phyloP scores from a whole-genome alignment of 2,113 vertebrate genomes.

The Recurvirostra avosetta region DNA sequence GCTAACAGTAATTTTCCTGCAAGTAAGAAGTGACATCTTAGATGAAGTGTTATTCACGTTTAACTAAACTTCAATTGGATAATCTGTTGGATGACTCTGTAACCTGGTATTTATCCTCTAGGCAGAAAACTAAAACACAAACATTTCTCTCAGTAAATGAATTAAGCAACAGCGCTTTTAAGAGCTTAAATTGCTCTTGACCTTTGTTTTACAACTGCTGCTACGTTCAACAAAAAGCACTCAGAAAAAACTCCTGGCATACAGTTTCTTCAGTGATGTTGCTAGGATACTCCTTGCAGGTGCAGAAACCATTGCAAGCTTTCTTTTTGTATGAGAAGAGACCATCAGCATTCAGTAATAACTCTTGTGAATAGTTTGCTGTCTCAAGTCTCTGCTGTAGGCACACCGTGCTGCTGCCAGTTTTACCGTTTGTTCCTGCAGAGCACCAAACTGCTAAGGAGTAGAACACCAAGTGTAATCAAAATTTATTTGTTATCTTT shows the following conservation, averaged over 20 bases:
- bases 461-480: background rate
- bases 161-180: background rate
- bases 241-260: slow-evolving; percentile 1
- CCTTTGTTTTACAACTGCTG: slow-evolving; percentile 56
- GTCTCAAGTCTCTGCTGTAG: background rate
- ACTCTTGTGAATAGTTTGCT: background rate
- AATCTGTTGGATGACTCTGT: background rate
- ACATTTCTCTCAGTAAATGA: background rate
- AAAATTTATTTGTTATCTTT: background rate
- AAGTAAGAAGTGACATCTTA: background rate
- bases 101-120: background rate
- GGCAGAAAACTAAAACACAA: background rate
- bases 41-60: background rate
- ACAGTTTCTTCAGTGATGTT: slow-evolving; percentile 32
- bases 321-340: background rate
- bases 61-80: background rate
- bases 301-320: slow-evolving; percentile 41
- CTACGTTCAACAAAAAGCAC: slow-evolving; percentile 32
- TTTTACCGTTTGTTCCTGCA: background rate
- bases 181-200: slow-evolving; percentile 43
- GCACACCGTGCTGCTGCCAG: background rate
- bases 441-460: background rate
- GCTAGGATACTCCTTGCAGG: slow-evolving; percentile 57
- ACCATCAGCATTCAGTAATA: background rate
- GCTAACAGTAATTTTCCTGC: background rate